phyloP scores from a whole-genome alignment of 2,888 invertebrate genomes.

The Leucophenga maculata region DNA sequence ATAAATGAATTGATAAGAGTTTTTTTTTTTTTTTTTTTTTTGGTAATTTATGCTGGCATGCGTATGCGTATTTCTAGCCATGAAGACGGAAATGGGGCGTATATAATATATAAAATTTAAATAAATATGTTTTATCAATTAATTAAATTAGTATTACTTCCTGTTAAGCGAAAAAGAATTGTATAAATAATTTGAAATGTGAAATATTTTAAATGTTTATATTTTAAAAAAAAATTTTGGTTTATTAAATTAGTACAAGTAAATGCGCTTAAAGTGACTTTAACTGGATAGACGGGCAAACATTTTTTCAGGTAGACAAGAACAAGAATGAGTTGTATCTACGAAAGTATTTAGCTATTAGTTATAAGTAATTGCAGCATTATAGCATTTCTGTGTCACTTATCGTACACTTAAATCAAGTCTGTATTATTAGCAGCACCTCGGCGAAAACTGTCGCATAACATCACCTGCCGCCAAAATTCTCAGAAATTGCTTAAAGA shows the following conservation, averaged over 20 bases:
- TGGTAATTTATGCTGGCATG: neutral
- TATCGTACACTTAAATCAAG: too few relatives aligned
- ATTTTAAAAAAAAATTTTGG: too few relatives aligned
- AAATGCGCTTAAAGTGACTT: too few relatives aligned
- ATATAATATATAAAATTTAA: neutral
- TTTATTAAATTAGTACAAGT: too few relatives aligned
- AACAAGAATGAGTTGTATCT: too few relatives aligned
- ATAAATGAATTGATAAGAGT: neutral
- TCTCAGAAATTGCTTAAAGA: too few relatives aligned
- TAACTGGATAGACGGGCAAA: too few relatives aligned
- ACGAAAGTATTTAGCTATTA: too few relatives aligned
- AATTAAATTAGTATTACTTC: neutral
- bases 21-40: neutral
- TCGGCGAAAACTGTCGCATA: slow-evolving; percentile 28
- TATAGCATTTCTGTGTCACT: too few relatives aligned
- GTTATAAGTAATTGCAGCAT: too few relatives aligned
- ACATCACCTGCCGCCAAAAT: slow-evolving; percentile 26
- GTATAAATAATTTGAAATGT: slow-evolving; percentile 26
- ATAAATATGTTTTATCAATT: neutral
- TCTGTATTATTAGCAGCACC: too few relatives aligned
- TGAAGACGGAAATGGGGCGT: slow-evolving; percentile 5
- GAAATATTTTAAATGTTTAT: neutral
- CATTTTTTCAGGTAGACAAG: too few relatives aligned
- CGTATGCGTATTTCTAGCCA: neutral
- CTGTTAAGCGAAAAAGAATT: neutral